Conservation (phyloP, 1,140 invertebrate genomes). For the Zaprionus lachaisei region DNA sequence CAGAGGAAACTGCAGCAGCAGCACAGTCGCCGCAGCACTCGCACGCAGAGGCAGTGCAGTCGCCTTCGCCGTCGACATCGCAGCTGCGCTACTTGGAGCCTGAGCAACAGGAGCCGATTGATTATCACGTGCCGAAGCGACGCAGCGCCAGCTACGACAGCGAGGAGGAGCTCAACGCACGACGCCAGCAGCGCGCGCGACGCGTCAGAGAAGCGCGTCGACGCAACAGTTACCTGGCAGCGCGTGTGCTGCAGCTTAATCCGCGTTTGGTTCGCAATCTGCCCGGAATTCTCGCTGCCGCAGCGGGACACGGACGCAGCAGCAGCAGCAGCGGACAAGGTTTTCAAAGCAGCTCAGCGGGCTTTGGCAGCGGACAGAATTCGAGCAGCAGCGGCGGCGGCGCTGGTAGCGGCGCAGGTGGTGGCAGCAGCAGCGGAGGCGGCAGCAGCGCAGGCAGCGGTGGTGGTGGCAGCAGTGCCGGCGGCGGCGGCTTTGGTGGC, state of each 20-base stretch:
- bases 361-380: constrained; percentile 53
- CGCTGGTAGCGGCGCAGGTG: constrained; percentile 85
- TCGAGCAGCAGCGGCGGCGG: constrained; percentile 70
- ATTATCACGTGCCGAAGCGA: constrained; percentile 93
- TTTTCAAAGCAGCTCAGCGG: constrained; percentile 70
- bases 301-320: constrained; percentile 91
- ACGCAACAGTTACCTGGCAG: constrained; percentile 76
- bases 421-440: constrained; percentile 84
- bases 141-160: constrained; percentile 88
- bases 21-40: constrained; percentile 52
- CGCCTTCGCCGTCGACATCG: background rate
- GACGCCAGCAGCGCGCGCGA: constrained; percentile 66
- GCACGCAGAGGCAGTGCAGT: constrained; percentile 56
- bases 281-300: constrained; percentile 87
- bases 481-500: constrained; percentile 86
- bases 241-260: constrained; percentile 76
- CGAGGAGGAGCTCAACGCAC: constrained; percentile 78
- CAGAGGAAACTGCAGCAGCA: constrained; percentile 52
- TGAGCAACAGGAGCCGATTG: constrained; percentile 93
- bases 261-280: constrained; percentile 83
- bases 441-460: constrained; percentile 86
- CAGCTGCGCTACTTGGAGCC: constrained; percentile 85
- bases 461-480: constrained; percentile 77
- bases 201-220: constrained; percentile 71
- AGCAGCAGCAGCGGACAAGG: constrained; percentile 84